Base-by-base conservation (phyloP, 2,888 invertebrate species). In the Incurvaria masculella region DNA sequence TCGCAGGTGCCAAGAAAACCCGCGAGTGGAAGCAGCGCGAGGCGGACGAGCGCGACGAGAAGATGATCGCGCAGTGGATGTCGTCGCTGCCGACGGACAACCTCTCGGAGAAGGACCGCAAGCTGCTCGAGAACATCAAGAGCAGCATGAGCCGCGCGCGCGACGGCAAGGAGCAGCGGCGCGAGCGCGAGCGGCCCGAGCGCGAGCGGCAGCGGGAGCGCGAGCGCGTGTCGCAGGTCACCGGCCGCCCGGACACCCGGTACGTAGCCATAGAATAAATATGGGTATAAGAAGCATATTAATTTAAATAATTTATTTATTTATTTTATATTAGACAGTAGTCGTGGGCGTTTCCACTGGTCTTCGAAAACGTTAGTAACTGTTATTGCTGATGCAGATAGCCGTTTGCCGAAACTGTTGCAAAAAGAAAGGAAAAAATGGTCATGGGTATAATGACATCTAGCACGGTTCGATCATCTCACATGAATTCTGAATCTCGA, bases 91-190 rank as follows among this genome's bases (percentile, higher is more conserved):
- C 81, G 33, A 67, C 75, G 54, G 80, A 82, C 33, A 68, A 80
- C 2, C 79, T 83, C 39, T 79, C 78, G 48, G 81, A 81, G 3
- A 79, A 69, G 44, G 84, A 84, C 54, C 72, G 81, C 52, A 81
- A 81, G 54, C 63, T 84, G 8, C 59, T 84, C 5, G 82, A 84
- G 52, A 78, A 73, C 38, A 63, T 81, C 19, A 80, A 74, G 53
- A 68, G 59, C 56, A 73, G 61, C 52, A 55, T 59, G 45, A 27
- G 21, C 11, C 27, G 44, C 75, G 8, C 62, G 64, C 1, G 79
- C 78, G 33, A 33, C 11, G 6, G 33, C 33, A 33, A 14, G 14
- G 33, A 42, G 16, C 11, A 17, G 53, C 81, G 81, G 52, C 72
- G 73, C 16, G 74, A 76, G 50, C 41, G n/a, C 10, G 19, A 26